These are phyloP conservation scores for Saccopteryx bilineata DNA, from an alignment of 2,113 vertebrate species.

Conservation along the genomic window DNA sequence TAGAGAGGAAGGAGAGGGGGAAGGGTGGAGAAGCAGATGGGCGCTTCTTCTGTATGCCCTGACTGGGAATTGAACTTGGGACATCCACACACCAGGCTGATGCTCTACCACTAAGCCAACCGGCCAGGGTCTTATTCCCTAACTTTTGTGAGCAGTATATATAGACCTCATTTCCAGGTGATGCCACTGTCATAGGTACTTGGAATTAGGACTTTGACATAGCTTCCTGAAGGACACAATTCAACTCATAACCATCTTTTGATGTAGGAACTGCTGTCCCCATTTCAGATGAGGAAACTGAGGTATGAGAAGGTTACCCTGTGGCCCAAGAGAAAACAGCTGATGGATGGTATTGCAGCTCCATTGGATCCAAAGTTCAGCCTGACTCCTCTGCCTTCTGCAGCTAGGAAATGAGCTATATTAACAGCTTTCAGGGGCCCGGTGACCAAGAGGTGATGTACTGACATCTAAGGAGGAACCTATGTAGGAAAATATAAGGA, in stretches of 20 bases:
- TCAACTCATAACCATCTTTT: not conserved
- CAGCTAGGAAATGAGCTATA: not conserved
- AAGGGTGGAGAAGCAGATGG: no score
- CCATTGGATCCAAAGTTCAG: no score
- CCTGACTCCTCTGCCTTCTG: not conserved
- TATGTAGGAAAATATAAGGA: not conserved
- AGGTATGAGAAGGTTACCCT: not conserved
- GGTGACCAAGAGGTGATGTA: accelerated
- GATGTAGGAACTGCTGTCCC: not conserved
- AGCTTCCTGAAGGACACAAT: not conserved
- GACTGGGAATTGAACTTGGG: no score
- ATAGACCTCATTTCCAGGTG: not conserved
- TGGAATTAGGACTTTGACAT: not conserved
- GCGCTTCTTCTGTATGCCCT: no score
- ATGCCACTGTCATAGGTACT: not conserved
- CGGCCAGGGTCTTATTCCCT: no score
- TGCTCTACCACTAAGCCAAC: no score
- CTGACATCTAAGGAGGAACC: not conserved
- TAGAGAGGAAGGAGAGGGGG: no score
- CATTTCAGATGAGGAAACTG: not conserved
- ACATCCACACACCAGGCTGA: no score
- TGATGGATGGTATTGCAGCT: no score
- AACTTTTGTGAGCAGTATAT: no score
- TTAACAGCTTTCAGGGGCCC: accelerated
- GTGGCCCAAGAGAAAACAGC: not conserved